These are phyloP conservation scores for Pachliopta kotzebuea DNA, from an alignment of 2,888 invertebrate species.

Conservation along the genomic window DNA sequence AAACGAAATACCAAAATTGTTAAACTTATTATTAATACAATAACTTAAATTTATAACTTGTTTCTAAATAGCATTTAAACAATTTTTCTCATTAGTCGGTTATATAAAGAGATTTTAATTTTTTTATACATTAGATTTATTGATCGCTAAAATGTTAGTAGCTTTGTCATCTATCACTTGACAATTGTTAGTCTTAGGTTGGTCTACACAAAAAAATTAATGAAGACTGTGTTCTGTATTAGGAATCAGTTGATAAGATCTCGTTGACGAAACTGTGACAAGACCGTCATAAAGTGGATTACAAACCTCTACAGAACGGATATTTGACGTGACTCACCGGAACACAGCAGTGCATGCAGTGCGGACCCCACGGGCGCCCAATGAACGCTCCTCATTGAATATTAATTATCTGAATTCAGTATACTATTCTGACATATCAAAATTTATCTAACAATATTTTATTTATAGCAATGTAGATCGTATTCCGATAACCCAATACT, in stretches of 20 bases:
- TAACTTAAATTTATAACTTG: no score
- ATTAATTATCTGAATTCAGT: constrained; percentile 42
- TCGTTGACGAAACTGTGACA: constrained; percentile 15
- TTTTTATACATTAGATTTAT: no score
- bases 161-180: background rate
- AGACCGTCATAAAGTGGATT: constrained; percentile 26
- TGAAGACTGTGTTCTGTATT: background rate
- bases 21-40: no score
- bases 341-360: constrained; percentile 58
- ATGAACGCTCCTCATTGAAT: constrained; percentile 50
- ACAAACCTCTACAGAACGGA: constrained; percentile 41
- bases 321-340: constrained; percentile 64
- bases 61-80: no score
- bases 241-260: constrained; percentile 6
- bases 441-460: constrained; percentile 3
- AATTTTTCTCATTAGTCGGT: no score
- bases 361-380: constrained; percentile 59
- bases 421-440: constrained; percentile 4
- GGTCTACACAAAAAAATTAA: background rate
- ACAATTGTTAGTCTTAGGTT: background rate
- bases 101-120: no score
- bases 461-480: constrained; percentile 8
- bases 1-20: background rate
- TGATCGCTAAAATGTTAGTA: no score
- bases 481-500: constrained; percentile 12